Percentiles rank a stretch among this genome's conserved stretches.
Conservation (phyloP, 2,113 vertebrate species). For the Cyrtonyx montezumae region DNA sequence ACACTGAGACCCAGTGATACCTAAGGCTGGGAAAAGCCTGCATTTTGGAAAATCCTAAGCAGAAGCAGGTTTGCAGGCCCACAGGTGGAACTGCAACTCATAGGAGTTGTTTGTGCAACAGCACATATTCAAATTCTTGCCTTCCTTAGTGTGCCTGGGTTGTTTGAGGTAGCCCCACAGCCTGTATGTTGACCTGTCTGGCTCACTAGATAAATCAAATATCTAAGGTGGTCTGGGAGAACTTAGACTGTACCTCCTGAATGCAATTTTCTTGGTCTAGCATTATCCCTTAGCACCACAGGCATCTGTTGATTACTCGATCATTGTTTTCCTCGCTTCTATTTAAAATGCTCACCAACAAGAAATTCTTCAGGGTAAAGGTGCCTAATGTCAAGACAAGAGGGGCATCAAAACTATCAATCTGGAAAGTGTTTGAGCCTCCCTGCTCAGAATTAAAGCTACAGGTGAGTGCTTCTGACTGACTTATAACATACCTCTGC, state of each 20-base stretch:
- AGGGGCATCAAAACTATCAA: neutral
- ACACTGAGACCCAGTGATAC: neutral
- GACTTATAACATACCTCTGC: neutral
- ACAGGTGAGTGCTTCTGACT: neutral
- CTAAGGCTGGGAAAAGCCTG: neutral
- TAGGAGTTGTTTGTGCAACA: neutral
- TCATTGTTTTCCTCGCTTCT: neutral
- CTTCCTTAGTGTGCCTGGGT: accelerated
- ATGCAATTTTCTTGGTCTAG: neutral
- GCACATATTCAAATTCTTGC: neutral
- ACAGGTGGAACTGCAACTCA: neutral
- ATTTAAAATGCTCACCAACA: neutral
- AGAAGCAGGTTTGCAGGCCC: neutral
- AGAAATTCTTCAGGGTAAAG: neutral
- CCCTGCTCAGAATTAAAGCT: neutral
- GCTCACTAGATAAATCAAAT: neutral
- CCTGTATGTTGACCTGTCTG: neutral
- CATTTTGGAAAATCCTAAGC: neutral
- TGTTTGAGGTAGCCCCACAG: neutral
- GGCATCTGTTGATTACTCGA: neutral
- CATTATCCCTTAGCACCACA: neutral
- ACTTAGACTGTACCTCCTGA: neutral
- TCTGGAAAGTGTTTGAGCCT: neutral
- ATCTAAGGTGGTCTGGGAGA: neutral
- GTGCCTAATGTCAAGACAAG: neutral